A percentile compares a stretch with the other conserved stretches of the same genome.
phyloP scores from a whole-genome alignment of 64 coral and sea anemone species.

The Orbicella faveolata region DNA sequence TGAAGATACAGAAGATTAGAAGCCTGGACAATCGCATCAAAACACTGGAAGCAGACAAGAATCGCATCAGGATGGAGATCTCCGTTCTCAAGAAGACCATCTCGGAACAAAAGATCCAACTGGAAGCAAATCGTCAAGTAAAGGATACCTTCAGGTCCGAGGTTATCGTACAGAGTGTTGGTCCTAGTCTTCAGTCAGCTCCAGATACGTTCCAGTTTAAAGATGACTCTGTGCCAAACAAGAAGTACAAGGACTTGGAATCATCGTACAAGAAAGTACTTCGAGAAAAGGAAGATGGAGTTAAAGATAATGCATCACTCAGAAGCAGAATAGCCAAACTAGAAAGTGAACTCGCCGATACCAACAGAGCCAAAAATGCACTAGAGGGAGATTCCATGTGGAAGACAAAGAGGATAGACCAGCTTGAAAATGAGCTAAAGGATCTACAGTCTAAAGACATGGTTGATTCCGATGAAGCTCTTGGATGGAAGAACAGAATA shows the following conservation, averaged over 20 bases:
- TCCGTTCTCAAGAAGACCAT: conserved; percentile 74
- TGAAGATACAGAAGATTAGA: conserved; percentile 81
- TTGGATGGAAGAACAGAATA: conserved; percentile 85
- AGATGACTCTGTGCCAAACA: conserved; percentile 59
- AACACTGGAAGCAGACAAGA: conserved; percentile 71
- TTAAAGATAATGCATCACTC: conserved; percentile 56
- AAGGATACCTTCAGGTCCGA: conserved; percentile 30
- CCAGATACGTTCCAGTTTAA: conserved; percentile 68
- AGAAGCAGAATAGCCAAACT: conserved; percentile 59
- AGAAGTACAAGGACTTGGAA: conserved; percentile 79
- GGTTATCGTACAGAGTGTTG: conserved; percentile 45
- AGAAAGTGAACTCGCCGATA: conserved; percentile 71
- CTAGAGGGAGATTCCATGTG: conserved; percentile 76
- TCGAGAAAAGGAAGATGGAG: conserved; percentile 61
- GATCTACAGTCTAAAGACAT: conserved; percentile 74
- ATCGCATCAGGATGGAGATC: conserved; percentile 65
- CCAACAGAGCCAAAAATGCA: conserved; percentile 79
- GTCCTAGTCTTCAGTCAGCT: conserved; percentile 64
- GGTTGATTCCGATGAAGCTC: conserved; percentile 80
- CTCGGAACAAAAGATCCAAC: conserved; percentile 72
- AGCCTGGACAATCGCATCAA: conserved; percentile 79
- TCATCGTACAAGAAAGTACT: conserved; percentile 75
- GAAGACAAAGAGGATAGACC: conserved; percentile 73
- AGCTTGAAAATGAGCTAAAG: conserved; percentile 80
- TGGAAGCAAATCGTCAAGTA: conserved; percentile 57